phyloP scores from a whole-genome alignment of 2,797 vertebrate genomes.

The Muscicapa comitata region DNA sequence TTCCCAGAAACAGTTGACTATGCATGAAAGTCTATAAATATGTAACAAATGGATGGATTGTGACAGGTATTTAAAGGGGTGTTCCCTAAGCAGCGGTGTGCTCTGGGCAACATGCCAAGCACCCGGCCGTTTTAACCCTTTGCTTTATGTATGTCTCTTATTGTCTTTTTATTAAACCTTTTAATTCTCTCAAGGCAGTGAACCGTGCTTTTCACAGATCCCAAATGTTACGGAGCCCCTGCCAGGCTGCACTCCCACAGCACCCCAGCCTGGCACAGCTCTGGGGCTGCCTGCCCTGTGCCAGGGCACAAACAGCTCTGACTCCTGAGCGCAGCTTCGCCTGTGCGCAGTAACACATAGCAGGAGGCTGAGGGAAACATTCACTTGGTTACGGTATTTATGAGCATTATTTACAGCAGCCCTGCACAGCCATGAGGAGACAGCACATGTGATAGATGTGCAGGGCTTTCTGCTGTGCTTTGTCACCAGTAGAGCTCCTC shows the following conservation, averaged over 20 bases:
- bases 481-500: neutral
- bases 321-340: neutral
- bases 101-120: too few species aligned
- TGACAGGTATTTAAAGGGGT: too few species aligned
- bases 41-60: too few species aligned
- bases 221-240: neutral
- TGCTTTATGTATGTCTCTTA: too few species aligned
- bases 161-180: too few species aligned
- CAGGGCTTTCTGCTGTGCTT: neutral
- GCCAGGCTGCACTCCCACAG: neutral
- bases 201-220: too few species aligned
- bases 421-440: neutral
- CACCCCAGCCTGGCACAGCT: neutral
- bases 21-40: too few species aligned
- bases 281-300: neutral
- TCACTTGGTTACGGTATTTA: neutral
- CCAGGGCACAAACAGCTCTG: neutral
- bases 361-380: neutral
- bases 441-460: conserved; percentile 5
- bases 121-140: too few species aligned
- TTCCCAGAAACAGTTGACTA: too few species aligned
- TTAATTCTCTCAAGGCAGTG: too few species aligned
- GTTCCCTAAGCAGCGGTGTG: too few species aligned
- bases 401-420: neutral
- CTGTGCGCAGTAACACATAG: neutral